phyloP scores from a whole-genome alignment of 2,797 vertebrate species.

The Pseudomugil tenellus region DNA sequence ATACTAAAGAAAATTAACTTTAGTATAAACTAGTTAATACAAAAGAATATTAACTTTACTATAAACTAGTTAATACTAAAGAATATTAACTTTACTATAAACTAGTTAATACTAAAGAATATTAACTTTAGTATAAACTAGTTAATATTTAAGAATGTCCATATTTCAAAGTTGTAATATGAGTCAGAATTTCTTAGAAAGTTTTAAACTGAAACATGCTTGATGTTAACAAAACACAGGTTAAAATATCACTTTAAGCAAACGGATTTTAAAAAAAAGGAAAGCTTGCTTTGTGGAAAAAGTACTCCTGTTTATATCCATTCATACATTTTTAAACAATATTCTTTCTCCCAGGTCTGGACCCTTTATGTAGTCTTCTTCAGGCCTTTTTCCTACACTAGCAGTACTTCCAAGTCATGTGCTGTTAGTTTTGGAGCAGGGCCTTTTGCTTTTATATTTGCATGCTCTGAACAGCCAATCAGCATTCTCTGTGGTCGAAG shows the following conservation, averaged over 20 bases:
- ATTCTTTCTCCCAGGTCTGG: slow-evolving; percentile 28
- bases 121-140: no score
- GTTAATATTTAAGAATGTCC: no score
- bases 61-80: no score
- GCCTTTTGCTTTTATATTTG: slow-evolving; percentile 67
- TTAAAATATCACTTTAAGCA: neutral
- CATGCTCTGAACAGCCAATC: slow-evolving; percentile 83
- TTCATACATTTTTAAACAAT: neutral
- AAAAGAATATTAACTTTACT: no score
- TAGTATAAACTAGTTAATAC: no score
- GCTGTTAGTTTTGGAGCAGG: slow-evolving; percentile 47
- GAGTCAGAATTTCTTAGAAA: neutral
- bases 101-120: no score
- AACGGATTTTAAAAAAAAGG: neutral
- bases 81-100: no score
- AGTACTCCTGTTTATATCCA: slow-evolving; percentile 42
- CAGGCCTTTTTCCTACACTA: slow-evolving; percentile 31
- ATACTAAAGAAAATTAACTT: no score
- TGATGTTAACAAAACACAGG: neutral
- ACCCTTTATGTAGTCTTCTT: slow-evolving; percentile 15
- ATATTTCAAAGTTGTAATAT: neutral
- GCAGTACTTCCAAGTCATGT: slow-evolving; percentile 28
- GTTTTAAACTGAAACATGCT: neutral
- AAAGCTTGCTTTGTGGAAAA: slow-evolving; percentile 52
- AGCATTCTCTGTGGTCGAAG: slow-evolving; percentile 53